phyloP scores from a whole-genome alignment of 37 sponge, comb jelly and placozoan genomes.

The Chondrilla cf. caribensis region DNA sequence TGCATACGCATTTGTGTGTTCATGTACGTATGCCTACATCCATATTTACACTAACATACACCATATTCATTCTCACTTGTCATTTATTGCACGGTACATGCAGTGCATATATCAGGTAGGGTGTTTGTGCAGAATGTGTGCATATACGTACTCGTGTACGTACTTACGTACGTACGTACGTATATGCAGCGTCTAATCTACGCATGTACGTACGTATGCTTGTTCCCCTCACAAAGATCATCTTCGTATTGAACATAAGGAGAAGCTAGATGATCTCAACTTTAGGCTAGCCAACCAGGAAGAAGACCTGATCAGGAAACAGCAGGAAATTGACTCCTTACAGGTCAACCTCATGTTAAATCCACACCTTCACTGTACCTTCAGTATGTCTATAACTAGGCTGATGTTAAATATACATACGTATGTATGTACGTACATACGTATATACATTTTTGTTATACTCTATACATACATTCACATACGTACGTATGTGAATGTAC shows the following conservation, averaged over 20 bases:
- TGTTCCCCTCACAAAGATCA: neutral
- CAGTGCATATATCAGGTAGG: too few species aligned
- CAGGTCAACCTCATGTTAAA: neutral
- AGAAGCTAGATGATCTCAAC: conserved; percentile 1
- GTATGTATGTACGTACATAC: conserved; percentile 13
- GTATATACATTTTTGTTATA: too few species aligned
- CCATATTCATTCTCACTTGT: too few species aligned
- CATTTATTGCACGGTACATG: too few species aligned
- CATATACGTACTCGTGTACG: neutral
- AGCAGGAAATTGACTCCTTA: neutral
- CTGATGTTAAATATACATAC: neutral
- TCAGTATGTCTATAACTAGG: neutral
- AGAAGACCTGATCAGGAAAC: neutral
- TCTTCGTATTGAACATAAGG: neutral
- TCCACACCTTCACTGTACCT: neutral
- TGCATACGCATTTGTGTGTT: too few species aligned
- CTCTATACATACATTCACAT: neutral
- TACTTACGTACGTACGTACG: neutral
- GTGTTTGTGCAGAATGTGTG: neutral
- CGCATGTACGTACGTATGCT: conserved; percentile 2
- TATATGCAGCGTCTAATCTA: neutral
- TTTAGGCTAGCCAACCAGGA: neutral
- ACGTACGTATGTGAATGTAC: conserved; percentile 12
- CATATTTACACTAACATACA: too few species aligned
- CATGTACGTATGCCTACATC: too few species aligned